Base-by-base conservation (phyloP, 1,140 invertebrate genomes). In the Drosophila arizonae region DNA sequence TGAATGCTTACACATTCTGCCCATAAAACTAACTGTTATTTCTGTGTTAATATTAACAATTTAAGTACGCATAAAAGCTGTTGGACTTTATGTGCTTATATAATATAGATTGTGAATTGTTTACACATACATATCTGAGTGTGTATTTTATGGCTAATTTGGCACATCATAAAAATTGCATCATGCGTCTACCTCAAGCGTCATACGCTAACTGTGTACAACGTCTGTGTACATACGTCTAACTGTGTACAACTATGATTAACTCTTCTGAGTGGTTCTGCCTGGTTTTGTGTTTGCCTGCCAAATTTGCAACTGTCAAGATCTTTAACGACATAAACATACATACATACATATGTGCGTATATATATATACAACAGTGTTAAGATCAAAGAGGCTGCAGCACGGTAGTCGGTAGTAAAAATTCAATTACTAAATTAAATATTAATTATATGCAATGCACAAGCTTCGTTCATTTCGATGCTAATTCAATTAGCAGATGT, bases 111-210 rank as follows among this genome's bases (percentile, higher is more conserved):
- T 52, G 9, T 58, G 13, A 45, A 45, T 45, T 33, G 13, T 33
- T 9, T 33, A 9, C 33, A 33, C 33, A 33, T 8, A 2, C 8
- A 9, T 36, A 13, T 11, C 13, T 36, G 21, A 39, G 43, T 46
- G 45, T 63, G 10, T 50, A 28, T 85, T 85, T 85, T 77, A 86
- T 78, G 64, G 67, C 78, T 77, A 86, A 85, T 85, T 86, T 85
- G 28, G 60, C 81, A 85, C 81, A 75, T 81, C 81, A 81, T 85
- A 85, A 85, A 86, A 81, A 17, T 67, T 70, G 62, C 79, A 70
- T 66, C 56, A 57, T 74, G 39, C 48, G 69, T 48, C 57, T 41
- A 62, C 6, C 41, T 48, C 58, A n/a, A 9, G 5, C 33, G 10
- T 6, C 33, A 5, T 24, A 24, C 21, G 21, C 21, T 24, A 24